These are phyloP conservation scores for Neodontobutis hainanensis DNA, from an alignment of 2,113 vertebrate species.

Conservation along the genomic window DNA sequence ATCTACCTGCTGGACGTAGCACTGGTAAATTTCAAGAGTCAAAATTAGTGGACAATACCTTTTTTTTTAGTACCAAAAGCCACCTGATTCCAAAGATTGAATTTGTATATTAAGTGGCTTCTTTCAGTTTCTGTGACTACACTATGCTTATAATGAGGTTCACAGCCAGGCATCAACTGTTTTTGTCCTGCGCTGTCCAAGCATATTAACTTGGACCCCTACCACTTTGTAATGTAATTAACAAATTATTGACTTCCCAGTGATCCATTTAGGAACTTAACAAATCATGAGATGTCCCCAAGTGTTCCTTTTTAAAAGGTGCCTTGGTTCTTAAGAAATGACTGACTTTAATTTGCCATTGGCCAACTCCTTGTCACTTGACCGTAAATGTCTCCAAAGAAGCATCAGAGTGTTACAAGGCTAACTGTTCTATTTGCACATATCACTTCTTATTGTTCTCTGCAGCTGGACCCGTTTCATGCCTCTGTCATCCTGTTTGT, in stretches of 20 bases:
- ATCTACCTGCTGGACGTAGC: slow-evolving; percentile 92
- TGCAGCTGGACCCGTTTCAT: slow-evolving; percentile 84
- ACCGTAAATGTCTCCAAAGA: neutral
- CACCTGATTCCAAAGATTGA: no score
- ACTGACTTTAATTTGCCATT: slow-evolving; percentile 10
- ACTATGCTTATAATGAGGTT: no score
- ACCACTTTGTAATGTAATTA: slow-evolving; percentile 53
- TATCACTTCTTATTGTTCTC: slow-evolving; percentile 1
- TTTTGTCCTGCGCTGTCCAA: slow-evolving; percentile 14
- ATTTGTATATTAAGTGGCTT: no score
- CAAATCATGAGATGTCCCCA: slow-evolving; percentile 26
- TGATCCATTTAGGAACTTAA: slow-evolving; percentile 8
- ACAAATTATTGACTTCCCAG: slow-evolving; percentile 32
- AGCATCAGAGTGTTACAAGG: neutral
- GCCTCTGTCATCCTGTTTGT: slow-evolving; percentile 93
- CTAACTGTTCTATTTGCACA: slow-evolving; percentile 13
- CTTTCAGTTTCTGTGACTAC: no score
- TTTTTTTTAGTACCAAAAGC: no score
- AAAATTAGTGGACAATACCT: neutral
- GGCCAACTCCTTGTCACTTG: neutral
- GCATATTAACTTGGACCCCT: slow-evolving; percentile 30
- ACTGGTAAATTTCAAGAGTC: slow-evolving; percentile 79
- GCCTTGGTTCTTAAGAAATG: slow-evolving; percentile 16
- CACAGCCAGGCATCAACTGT: slow-evolving; percentile 29
- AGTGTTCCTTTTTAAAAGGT: slow-evolving; percentile 19